These are phyloP conservation scores for Monochamus alternatus DNA, from an alignment of 2,888 invertebrate species.

Conservation along the genomic window DNA sequence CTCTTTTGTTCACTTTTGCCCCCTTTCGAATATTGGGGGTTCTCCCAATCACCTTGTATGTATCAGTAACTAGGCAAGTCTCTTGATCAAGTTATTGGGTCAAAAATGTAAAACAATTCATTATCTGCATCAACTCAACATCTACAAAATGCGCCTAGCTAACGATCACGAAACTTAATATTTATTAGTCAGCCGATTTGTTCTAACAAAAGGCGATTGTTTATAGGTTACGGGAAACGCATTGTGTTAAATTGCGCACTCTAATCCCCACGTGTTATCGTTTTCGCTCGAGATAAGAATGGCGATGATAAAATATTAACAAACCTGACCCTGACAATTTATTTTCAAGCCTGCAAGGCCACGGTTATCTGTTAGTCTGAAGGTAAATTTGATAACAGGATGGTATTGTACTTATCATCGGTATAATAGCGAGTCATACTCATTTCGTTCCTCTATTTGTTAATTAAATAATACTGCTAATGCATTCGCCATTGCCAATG, in stretches of 20 bases:
- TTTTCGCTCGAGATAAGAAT: slow-evolving; percentile 27
- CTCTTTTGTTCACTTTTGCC: too few relatives aligned
- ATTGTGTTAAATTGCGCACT: slow-evolving; percentile 20
- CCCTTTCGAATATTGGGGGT: too few relatives aligned
- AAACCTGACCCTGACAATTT: slow-evolving; percentile 70
- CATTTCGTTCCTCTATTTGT: too few relatives aligned
- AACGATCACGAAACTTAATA: too few relatives aligned
- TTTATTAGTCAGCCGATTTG: not conserved
- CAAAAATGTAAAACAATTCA: too few relatives aligned
- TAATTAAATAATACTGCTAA: not conserved
- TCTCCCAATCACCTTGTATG: too few relatives aligned
- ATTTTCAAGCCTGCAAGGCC: slow-evolving; percentile 63
- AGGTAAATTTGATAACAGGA: slow-evolving; percentile 46
- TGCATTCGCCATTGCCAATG: not conserved
- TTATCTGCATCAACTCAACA: too few relatives aligned
- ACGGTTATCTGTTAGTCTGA: slow-evolving; percentile 55
- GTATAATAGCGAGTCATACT: not conserved
- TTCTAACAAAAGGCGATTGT: slow-evolving; percentile 18
- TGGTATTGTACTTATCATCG: slow-evolving; percentile 10
- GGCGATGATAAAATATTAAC: slow-evolving; percentile 50
- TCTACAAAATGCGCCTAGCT: too few relatives aligned
- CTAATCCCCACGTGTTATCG: slow-evolving; percentile 18
- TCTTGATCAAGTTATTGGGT: too few relatives aligned
- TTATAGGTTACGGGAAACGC: slow-evolving; percentile 8
- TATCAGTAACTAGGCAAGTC: too few relatives aligned